Conservation (phyloP, 2,888 invertebrate species). For the Lucinisca nassula region DNA sequence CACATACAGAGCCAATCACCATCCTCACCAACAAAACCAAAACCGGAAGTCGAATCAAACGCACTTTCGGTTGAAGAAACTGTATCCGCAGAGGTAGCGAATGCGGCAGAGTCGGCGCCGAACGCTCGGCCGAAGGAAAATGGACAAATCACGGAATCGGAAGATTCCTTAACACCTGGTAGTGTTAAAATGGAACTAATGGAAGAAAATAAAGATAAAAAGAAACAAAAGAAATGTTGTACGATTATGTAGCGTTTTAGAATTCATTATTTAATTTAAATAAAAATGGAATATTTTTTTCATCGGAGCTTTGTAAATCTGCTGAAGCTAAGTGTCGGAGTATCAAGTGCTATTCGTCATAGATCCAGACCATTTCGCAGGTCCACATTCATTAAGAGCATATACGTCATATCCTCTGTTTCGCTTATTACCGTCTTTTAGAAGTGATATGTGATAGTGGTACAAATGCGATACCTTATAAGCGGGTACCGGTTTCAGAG, state of each 20-base stretch:
- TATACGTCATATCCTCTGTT: neutral
- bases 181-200: constrained; percentile 67
- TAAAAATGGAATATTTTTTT: neutral
- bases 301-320: constrained; percentile 18
- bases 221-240: constrained; percentile 82
- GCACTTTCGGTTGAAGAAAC: constrained; percentile 61
- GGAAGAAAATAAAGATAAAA: constrained; percentile 77
- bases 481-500: no score
- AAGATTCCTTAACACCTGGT: constrained; percentile 73
- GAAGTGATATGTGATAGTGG: neutral
- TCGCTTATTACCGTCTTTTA: no score
- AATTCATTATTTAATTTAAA: neutral
- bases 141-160: constrained; percentile 74
- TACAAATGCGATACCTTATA: no score
- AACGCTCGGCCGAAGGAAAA: constrained; percentile 71
- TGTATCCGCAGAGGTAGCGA: constrained; percentile 56
- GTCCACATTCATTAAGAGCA: neutral
- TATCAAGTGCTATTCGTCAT: neutral
- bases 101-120: constrained; percentile 27
- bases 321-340: neutral
- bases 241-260: constrained; percentile 74
- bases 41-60: constrained; percentile 21
- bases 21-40: neutral
- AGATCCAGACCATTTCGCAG: neutral
- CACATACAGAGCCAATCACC: neutral